Percentiles rank a stretch among this genome's conserved stretches.
Evolutionary conservation across 2,113 vertebrate genomes (phyloP).

Genomic region (Bostrychus sinensis): DNA sequence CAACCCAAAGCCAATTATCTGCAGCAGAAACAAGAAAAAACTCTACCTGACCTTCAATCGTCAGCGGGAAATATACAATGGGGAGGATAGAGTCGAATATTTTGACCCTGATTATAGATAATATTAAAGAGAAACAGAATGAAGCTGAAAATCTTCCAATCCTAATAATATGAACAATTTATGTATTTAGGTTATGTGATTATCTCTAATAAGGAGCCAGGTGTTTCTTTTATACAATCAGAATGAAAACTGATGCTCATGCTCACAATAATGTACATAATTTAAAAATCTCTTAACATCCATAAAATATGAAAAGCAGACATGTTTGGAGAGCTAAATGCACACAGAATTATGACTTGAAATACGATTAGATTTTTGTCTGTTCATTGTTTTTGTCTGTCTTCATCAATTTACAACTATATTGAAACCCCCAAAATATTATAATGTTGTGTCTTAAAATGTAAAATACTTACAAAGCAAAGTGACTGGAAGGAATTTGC

Average conservation of each 20-base stretch:
- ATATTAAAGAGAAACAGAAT: not conserved
- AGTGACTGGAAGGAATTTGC: constrained; percentile 13
- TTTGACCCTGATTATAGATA: constrained; percentile 3
- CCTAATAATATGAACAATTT: not conserved
- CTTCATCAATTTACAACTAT: too few relatives aligned
- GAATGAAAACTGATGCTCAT: not conserved
- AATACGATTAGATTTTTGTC: too few relatives aligned
- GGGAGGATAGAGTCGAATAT: not conserved
- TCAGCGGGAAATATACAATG: not conserved
- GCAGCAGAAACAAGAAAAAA: constrained; percentile 2
- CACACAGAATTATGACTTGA: too few relatives aligned
- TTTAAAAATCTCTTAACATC: too few relatives aligned
- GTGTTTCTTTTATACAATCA: not conserved
- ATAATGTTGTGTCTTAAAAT: constrained; percentile 9
- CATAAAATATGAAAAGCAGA: too few relatives aligned
- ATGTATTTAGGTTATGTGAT: constrained; percentile 16
- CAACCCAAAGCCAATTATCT: not conserved
- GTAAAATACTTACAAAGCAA: constrained; percentile 21
- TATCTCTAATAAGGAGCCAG: not conserved
- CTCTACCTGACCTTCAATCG: not conserved
- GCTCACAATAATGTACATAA: too few relatives aligned
- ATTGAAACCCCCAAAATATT: not conserved
- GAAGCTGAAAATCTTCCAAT: constrained; percentile 1
- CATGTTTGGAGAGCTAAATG: too few relatives aligned
- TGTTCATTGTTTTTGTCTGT: too few relatives aligned